Evolutionary conservation across 2,888 invertebrate species (phyloP).

Genomic region (Drosophila flavopinicola): DNA sequence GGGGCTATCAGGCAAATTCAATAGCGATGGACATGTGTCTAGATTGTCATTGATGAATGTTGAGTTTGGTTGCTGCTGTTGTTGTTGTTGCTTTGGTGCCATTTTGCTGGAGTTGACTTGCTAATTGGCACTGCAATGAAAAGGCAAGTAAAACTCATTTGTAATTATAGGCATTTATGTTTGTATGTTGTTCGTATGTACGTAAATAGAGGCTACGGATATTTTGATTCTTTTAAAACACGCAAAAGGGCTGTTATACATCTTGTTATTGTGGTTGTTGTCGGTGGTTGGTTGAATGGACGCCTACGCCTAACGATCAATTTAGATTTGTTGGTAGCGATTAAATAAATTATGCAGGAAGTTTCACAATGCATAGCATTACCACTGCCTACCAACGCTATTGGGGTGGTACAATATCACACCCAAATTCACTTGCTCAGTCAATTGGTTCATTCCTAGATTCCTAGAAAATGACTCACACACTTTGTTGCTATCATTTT

Average conservation of each 20-base stretch:
- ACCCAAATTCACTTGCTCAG: not conserved
- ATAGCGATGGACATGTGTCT: conserved; percentile 74
- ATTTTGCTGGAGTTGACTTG: conserved; percentile 50
- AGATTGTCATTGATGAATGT: conserved; percentile 82
- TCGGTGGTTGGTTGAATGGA: conserved; percentile 31
- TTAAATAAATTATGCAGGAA: conserved; percentile 81
- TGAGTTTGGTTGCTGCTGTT: conserved; percentile 79
- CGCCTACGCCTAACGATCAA: conserved; percentile 74
- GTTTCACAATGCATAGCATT: conserved; percentile 34
- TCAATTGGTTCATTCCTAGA: conserved; percentile 16
- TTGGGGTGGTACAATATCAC: conserved; percentile 14
- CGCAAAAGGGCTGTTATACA: conserved; percentile 61
- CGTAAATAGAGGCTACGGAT: not conserved
- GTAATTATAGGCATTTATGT: conserved; percentile 21
- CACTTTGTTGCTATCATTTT: conserved; percentile 21
- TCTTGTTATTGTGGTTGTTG: conserved; percentile 22
- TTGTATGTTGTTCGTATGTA: not conserved
- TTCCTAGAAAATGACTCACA: conserved; percentile 58
- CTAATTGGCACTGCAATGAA: conserved; percentile 66
- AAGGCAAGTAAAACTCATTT: conserved; percentile 23
- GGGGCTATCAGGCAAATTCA: conserved; percentile 81
- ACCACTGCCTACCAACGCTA: conserved; percentile 10
- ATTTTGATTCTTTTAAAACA: conserved; percentile 33
- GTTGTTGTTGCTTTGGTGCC: conserved; percentile 71
- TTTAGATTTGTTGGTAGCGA: conserved; percentile 81